Base-by-base conservation (phyloP, 2,888 invertebrate species). In the Mythimna albipuncta region DNA sequence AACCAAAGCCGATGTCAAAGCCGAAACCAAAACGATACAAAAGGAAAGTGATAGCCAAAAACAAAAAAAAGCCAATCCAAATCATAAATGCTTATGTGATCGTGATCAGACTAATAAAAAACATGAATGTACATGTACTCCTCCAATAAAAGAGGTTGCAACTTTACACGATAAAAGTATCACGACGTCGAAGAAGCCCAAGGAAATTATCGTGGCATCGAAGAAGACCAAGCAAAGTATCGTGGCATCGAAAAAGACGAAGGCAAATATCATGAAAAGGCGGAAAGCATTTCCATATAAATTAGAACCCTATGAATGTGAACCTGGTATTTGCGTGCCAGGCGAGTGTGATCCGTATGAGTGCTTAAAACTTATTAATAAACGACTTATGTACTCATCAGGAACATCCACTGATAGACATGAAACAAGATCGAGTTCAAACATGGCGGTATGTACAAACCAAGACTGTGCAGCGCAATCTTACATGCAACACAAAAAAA, bases 261-360 rank as follows among this genome's bases (percentile, higher is more conserved):
- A 32, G 32, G 32, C 26, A 26, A 26, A 61, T 68, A 59, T 74
- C 10, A 72, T 64, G 64, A 73, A 59, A 47, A 71, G 6, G 10
- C 55, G 47, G n/a, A 76, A 59, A 50, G n/a, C 68, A 9, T 72
- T 54, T 55, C 38, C 71, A 6, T 64, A 82, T 55, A 82, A 82
- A 61, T 75, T 82, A 63, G 52, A 77, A 57, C 86, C 85, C 21
- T 82, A 84, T 52, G 88, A 89, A 82, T 90, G 90, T 83, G 87
- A 85, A 65, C 85, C 81, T 54, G 81, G 79, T 44, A 58, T 85
- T 57, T 89, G 88, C 71, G 69, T 85, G 19, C 90, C 89, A 19
- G 89, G 85, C 44, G 79, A 86, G 72, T 89, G 88, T 71, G 83
- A 90, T 81, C 88, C 90, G n/a, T 82, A 84, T 71, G 72, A 81